Percentiles rank a stretch among this genome's conserved stretches.
These are phyloP conservation scores for Steatornis caripensis DNA, from an alignment of 2,113 vertebrate species.

Conservation along the genomic window DNA sequence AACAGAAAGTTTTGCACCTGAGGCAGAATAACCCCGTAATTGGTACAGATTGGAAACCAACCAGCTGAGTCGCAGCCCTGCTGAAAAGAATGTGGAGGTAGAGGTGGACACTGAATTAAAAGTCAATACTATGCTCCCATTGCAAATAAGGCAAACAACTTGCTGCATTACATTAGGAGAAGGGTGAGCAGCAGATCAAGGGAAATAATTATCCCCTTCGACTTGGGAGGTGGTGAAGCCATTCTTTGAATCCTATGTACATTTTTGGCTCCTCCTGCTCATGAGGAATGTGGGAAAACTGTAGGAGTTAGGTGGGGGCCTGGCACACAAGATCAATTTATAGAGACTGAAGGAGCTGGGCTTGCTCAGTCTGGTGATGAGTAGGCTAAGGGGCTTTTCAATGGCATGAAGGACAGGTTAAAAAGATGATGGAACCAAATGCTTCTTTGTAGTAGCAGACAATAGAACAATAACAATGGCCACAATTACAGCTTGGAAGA, in stretches of 20 bases:
- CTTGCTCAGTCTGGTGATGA: neutral
- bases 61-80: neutral
- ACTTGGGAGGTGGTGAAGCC: neutral
- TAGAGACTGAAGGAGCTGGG: neutral
- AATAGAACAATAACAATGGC: neutral
- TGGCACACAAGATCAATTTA: neutral
- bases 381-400: neutral
- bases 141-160: neutral
- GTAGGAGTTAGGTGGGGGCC: neutral
- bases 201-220: neutral
- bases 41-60: neutral
- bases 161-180: neutral
- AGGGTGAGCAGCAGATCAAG: neutral
- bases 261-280: neutral
- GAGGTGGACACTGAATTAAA: neutral
- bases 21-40: neutral
- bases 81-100: neutral
- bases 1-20: neutral
- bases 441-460: neutral
- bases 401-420: neutral
- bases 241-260: neutral
- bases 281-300: neutral
- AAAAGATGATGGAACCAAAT: neutral
- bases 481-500: neutral
- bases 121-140: neutral